Percentiles rank a stretch among this genome's conserved stretches.
Conservation (phyloP, 2,888 invertebrate species). For the Palloptera scutellata region DNA sequence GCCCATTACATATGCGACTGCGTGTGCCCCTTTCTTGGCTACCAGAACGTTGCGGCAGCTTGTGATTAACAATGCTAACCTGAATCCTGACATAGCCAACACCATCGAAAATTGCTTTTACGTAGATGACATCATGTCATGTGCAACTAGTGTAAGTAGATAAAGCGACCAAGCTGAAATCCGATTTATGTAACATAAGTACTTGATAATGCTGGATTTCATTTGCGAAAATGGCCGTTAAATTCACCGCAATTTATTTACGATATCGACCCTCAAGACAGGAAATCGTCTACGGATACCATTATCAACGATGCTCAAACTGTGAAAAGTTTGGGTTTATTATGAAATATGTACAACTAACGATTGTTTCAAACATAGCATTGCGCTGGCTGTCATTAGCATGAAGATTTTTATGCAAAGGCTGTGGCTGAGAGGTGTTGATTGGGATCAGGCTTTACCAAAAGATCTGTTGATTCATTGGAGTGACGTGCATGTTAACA, state of each 20-base stretch:
- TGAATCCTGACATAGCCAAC: not conserved
- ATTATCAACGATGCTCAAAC: conserved; percentile 22
- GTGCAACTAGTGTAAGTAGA: not conserved
- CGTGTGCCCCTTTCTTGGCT: not conserved
- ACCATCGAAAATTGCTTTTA: conserved; percentile 2
- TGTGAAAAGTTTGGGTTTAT: conserved; percentile 26
- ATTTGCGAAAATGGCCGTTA: not conserved
- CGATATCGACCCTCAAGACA: not conserved
- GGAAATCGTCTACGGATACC: not conserved
- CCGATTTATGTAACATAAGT: not conserved
- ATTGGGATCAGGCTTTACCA: conserved; percentile 23
- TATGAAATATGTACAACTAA: conserved; percentile 17
- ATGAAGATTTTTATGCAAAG: not conserved
- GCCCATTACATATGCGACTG: not conserved
- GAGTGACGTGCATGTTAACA: too few relatives aligned
- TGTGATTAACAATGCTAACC: not conserved
- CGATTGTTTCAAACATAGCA: conserved; percentile 25
- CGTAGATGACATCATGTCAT: conserved; percentile 9
- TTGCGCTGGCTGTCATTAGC: conserved; percentile 3
- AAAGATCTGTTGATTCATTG: conserved; percentile 11
- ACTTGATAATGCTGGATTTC: too few relatives aligned
- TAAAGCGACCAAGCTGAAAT: not conserved
- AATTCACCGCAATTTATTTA: not conserved
- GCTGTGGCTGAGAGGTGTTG: not conserved
- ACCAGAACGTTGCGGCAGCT: not conserved